Base-by-base conservation (phyloP, 2,888 invertebrate species). In the Cheilosia urbana region DNA sequence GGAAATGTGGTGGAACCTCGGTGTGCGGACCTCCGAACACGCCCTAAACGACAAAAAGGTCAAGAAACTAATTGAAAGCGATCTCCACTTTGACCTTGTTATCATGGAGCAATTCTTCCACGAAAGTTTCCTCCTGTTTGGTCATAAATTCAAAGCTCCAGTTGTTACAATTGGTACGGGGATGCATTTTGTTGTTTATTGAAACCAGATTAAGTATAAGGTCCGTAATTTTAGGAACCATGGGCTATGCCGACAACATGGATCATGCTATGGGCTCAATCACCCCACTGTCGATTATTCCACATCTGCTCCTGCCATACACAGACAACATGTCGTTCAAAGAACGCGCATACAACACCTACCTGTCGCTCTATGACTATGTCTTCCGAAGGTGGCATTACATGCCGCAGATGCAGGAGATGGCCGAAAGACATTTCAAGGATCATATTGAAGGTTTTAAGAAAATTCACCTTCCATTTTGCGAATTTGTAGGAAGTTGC, bases 101-200 rank as follows among this genome's bases (percentile, higher is more conserved):
- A 89, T 93, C 0, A 78, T 92, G 71, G 93, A 93, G 72, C 92
- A 92, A 68, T 93, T 93, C 87, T 92, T 93, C 66, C 92, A 92
- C 77, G 93, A 93, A 84, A 92, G 93, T 9, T 91, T 92, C 69
- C 89, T 92, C 2, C 92, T 93, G 89, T 91, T 93, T 76, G 92
- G 91, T 4, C 90, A 91, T 60, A 92, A 93, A 87, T 92, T 92
- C 76, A 90, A 91, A 13, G 92, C 92, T 34, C 93, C 93, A 0
- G 88, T 93, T 15, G 90, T 93, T 0, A 91, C 93, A 0, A 89
- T 92, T 53, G 88, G 88, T 88, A 87, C 34, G 7, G 17, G 11
- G 6, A 3, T 24, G n/a, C 51, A 47, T 49, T 24, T 9, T 9
- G 7, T 30, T 7, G 9, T 30, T 58, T 40, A 51, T 1, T 17